Conservation (phyloP, 1,140 invertebrate genomes). For the Halyomorpha halys region DNA sequence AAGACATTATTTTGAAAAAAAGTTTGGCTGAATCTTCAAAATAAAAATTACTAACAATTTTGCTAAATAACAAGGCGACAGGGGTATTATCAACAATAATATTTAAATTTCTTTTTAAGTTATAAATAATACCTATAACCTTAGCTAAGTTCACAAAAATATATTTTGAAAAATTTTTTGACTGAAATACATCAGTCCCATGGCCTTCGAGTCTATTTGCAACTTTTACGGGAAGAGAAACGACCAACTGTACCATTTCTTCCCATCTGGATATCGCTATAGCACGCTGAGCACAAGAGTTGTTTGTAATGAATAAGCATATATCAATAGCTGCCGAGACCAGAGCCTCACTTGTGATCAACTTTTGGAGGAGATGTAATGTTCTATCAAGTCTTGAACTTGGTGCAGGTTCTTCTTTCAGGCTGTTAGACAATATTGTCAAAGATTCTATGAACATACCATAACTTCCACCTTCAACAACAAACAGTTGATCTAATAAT, state of each 20-base stretch:
- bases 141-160: conserved; percentile 48
- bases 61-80: conserved; percentile 47
- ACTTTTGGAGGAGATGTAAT: conserved; percentile 38
- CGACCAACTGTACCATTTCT: conserved; percentile 46
- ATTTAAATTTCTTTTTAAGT: conserved; percentile 33
- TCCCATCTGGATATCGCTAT: conserved; percentile 38
- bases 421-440: conserved; percentile 34
- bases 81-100: conserved; percentile 38
- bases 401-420: neutral
- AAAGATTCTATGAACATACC: conserved; percentile 42
- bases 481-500: conserved; percentile 22
- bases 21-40: conserved; percentile 35
- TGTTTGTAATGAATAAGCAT: conserved; percentile 21
- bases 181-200: conserved; percentile 45
- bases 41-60: conserved; percentile 46
- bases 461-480: conserved; percentile 41
- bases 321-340: conserved; percentile 38
- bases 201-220: conserved; percentile 50
- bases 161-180: conserved; percentile 46
- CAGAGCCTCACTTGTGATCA: conserved; percentile 46
- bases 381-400: conserved; percentile 33
- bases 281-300: neutral
- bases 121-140: conserved; percentile 44
- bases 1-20: conserved; percentile 36
- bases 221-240: conserved; percentile 52